These are phyloP conservation scores for Acestrorhynchus altus DNA, from an alignment of 2,797 vertebrate genomes.

Conservation along the genomic window DNA sequence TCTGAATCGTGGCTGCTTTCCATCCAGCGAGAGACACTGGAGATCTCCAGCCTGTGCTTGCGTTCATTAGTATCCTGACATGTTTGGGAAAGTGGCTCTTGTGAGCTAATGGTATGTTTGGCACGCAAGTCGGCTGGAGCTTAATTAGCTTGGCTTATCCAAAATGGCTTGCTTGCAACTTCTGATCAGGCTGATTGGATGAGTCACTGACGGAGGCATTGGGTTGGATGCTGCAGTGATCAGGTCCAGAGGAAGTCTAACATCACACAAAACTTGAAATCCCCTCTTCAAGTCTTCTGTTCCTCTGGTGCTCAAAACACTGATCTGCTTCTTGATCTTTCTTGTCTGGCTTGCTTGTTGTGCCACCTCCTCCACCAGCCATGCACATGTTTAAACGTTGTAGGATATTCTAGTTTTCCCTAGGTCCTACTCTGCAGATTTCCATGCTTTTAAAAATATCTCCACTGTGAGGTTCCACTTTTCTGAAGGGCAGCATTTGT, in stretches of 20 bases:
- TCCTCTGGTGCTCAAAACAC: not conserved
- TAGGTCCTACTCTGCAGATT: not conserved
- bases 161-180: not conserved
- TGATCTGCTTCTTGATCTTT: not conserved
- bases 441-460: not conserved
- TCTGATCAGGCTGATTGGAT: conserved; percentile 9
- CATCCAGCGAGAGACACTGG: conserved; percentile 15
- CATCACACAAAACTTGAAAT: not conserved
- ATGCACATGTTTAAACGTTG: not conserved
- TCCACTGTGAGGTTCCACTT: not conserved
- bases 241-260: not conserved
- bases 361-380: not conserved
- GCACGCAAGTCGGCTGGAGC: not conserved
- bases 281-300: not conserved
- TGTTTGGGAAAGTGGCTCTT: not conserved
- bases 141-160: not conserved
- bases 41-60: not conserved
- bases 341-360: not conserved
- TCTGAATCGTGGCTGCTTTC: not conserved
- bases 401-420: not conserved
- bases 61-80: conserved; percentile 14
- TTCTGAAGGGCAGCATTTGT: not conserved
- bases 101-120: conserved; percentile 34
- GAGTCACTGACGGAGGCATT: not conserved
- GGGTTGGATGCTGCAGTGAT: not conserved